Base-by-base conservation (phyloP, 2,113 vertebrate species). In the Cyanoramphus novaezelandiae region DNA sequence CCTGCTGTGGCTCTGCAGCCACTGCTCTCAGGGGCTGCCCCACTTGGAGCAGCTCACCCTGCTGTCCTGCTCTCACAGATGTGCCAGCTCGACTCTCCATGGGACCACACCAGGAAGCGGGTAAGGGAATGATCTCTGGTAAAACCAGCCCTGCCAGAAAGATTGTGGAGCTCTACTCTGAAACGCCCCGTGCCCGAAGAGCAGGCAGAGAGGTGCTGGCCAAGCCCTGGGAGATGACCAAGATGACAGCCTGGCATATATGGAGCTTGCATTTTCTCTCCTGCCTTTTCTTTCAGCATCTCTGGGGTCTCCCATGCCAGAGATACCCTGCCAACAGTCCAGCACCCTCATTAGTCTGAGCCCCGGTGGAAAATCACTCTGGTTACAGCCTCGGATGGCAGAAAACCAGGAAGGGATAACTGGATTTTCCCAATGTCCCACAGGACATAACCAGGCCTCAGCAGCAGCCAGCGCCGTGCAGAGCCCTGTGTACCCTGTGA, bases 121-220 rank as follows among this genome's bases (percentile, higher is more conserved):
- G 15, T 35, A 87, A 63, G 28, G 91, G 65, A 93, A 94, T 2
- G 4, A 63, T 14, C 31, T 78, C 69, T 2, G 6, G 12, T 85
- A 88, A 96, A 96, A 88, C 92, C 41, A 95, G 79, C 57, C 55
- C 82, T 60, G 93, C 85, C 75, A 82, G 78, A 82, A 94, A 68
- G 75, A 60, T 50, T 46, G 74, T 11, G 35, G 78, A 82, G 85
- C 74, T 70, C 27, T 6, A 7, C 86, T 90, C 50, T 55, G 43
- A 95, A 81, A 88, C 11, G 25, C 39, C 20, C 53, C 44, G 25
- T 1, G 0, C 87, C 68, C 49, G 41, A 60, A 80, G 41, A 46
- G 90, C 41, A 69, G n/a, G 72, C 63, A 91, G 76, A 82, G 33
- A 85, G 13, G 44, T 41, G 64, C n/a, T 15, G 13, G 80, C 17